Evolutionary conservation across 2,113 vertebrate species (phyloP).

Genomic region (Dipodomys ordii): DNA sequence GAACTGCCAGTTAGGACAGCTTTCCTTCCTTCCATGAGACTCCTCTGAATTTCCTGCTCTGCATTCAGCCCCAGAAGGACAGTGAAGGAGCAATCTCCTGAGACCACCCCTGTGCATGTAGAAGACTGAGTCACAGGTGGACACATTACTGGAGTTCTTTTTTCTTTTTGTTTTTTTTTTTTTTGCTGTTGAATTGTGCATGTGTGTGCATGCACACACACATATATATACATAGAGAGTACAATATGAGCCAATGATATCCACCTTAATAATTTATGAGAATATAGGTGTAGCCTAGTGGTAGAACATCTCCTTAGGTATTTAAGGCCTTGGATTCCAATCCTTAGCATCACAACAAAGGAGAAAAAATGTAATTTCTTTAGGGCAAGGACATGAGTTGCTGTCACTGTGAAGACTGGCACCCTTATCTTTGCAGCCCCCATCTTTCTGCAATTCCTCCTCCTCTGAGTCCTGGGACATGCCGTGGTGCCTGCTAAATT

Average conservation of each 20-base stretch:
- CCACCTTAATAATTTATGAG: no score
- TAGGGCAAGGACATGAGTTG: background rate
- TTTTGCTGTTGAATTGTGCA: background rate
- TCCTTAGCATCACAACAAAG: background rate
- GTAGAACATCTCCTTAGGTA: background rate
- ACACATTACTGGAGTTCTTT: background rate
- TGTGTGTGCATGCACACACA: no score
- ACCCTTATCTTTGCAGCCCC: background rate
- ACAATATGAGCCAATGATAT: no score
- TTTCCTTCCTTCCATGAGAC: accelerated
- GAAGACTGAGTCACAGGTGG: background rate
- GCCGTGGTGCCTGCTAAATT: accelerated
- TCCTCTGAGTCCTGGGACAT: background rate
- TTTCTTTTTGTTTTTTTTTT: background rate
- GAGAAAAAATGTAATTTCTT: background rate
- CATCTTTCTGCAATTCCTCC: background rate
- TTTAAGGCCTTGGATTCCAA: background rate
- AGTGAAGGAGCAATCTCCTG: background rate
- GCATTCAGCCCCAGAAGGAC: background rate
- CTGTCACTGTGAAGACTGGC: background rate
- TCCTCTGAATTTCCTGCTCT: no score
- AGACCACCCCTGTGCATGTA: background rate
- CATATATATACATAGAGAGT: background rate
- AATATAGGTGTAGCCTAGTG: background rate
- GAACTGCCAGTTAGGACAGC: accelerated